phyloP scores from a whole-genome alignment of 1,140 invertebrate genomes.

The Drosophila ercepeae region DNA sequence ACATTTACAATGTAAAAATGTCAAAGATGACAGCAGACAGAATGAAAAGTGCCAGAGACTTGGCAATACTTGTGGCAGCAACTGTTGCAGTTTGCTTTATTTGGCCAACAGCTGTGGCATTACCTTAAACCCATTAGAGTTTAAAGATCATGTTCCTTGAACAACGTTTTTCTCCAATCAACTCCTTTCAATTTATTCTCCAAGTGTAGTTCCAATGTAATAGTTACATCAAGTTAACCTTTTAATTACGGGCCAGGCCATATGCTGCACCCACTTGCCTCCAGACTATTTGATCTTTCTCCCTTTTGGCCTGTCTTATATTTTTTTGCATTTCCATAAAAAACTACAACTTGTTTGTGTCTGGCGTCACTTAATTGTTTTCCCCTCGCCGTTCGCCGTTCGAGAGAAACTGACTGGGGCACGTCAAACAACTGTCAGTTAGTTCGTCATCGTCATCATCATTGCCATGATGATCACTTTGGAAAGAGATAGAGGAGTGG shows the following conservation, averaged over 20 bases:
- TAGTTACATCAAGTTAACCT: constrained; percentile 78
- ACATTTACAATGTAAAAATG: constrained; percentile 82
- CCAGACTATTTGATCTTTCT: constrained; percentile 20
- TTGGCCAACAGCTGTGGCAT: background rate
- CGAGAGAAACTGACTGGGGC: constrained; percentile 68
- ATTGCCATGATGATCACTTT: constrained; percentile 11
- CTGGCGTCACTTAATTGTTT: constrained; percentile 76
- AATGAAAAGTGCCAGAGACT: background rate
- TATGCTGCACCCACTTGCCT: constrained; percentile 75
- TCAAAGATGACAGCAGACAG: constrained; percentile 72
- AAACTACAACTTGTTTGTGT: constrained; percentile 61
- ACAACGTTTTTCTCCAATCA: background rate
- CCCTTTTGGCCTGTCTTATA: constrained; percentile 17
- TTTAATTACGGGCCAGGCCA: constrained; percentile 75
- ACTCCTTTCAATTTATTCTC: background rate
- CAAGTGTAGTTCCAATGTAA: constrained; percentile 33
- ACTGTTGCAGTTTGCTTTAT: constrained; percentile 44
- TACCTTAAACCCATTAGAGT: background rate
- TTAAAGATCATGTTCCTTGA: background rate
- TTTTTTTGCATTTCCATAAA: constrained; percentile 71
- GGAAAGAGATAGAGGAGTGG: background rate
- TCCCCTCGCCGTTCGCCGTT: constrained; percentile 21
- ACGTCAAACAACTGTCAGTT: constrained; percentile 82
- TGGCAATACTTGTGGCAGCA: constrained; percentile 33
- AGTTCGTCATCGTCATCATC: constrained; percentile 70